Conservation (phyloP, 2,797 vertebrate species). For the Smutsia temminckii region DNA sequence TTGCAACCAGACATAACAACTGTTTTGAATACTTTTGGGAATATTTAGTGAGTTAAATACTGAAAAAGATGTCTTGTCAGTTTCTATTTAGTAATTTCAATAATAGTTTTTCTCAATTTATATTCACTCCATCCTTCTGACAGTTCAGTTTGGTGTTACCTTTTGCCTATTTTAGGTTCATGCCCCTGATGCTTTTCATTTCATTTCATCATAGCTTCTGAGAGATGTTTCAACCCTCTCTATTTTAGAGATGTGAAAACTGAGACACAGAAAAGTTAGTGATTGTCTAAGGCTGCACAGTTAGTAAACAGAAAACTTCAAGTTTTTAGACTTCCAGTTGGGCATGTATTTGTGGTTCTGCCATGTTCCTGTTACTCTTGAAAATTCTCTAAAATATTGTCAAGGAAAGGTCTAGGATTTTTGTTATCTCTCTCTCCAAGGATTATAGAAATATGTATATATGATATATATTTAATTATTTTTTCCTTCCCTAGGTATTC, state of each 20-base stretch:
- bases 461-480: neutral
- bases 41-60: conserved; percentile 12
- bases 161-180: neutral
- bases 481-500: neutral
- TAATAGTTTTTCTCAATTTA: neutral
- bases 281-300: neutral
- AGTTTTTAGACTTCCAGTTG: neutral
- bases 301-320: neutral
- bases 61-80: neutral
- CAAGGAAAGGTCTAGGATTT: neutral
- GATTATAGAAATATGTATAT: neutral
- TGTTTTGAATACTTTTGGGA: conserved; percentile 13
- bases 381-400: conserved; percentile 18
- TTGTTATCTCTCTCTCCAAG: neutral
- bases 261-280: neutral
- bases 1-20: conserved; percentile 23
- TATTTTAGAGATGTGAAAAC: neutral
- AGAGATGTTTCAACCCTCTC: neutral
- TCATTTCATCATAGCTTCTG: conserved; percentile 33
- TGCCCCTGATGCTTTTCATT: neutral
- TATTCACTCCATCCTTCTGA: neutral
- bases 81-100: neutral
- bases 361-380: neutral
- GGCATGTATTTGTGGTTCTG: neutral
- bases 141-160: neutral